Conservation (phyloP, 2,797 vertebrate genomes). For the Myotis myotis region DNA sequence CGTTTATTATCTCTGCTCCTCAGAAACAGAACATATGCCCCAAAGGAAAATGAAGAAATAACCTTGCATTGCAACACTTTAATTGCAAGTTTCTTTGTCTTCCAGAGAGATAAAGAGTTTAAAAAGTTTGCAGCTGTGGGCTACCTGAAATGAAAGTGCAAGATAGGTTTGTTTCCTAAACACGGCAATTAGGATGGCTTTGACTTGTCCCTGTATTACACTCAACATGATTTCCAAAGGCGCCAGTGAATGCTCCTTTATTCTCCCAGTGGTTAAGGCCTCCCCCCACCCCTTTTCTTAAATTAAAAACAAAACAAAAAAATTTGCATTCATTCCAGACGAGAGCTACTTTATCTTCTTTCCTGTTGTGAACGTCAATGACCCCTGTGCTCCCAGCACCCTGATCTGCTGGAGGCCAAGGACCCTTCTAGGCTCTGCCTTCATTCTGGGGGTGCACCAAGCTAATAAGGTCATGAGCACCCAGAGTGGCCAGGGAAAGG, state of each 20-base stretch:
- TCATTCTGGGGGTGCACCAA: neutral
- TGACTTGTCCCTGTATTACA: neutral
- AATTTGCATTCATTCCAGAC: neutral
- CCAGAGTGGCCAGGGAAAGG: neutral
- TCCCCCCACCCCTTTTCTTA: neutral
- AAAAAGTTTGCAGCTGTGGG: conserved; percentile 2
- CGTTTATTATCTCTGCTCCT: conserved; percentile 48
- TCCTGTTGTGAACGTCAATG: neutral
- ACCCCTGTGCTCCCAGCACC: neutral
- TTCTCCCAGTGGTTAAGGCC: neutral
- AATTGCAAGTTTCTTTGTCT: conserved; percentile 56
- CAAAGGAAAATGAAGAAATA: conserved; percentile 47
- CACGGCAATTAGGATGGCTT: neutral
- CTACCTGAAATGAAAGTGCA: neutral
- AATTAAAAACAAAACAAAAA: neutral
- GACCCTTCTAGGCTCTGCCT: neutral
- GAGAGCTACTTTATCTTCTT: neutral
- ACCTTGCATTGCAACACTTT: conserved; percentile 40
- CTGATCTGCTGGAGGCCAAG: neutral
- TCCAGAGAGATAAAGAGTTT: neutral
- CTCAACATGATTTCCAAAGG: neutral
- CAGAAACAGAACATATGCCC: conserved; percentile 47
- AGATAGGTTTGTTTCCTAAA: conserved; percentile 36
- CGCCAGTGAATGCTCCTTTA: conserved; percentile 1
- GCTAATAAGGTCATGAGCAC: neutral